Percentiles rank a stretch among this genome's conserved stretches.
Conservation (phyloP, 2,113 vertebrate genomes). For the Empidonax alnorum region DNA sequence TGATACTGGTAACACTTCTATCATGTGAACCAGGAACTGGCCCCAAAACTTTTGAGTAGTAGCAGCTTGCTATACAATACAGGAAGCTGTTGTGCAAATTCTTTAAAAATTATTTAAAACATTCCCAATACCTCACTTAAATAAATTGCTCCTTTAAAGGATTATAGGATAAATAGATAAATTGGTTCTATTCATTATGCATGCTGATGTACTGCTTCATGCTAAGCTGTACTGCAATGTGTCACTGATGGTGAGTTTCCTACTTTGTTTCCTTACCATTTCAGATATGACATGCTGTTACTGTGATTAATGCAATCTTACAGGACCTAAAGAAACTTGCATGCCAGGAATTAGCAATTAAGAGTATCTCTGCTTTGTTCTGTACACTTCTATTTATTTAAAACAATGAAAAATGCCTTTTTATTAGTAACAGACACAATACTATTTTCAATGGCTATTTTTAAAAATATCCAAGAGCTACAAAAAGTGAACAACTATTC, state of each 20-base stretch:
- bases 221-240: not conserved
- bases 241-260: constrained; percentile 28
- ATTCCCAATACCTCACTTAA: not conserved
- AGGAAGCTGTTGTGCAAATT: constrained; percentile 9
- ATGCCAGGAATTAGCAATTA: not conserved
- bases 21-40: constrained; percentile 28
- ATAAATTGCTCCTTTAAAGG: constrained; percentile 62
- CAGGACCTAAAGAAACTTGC: not conserved
- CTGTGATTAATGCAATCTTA: not conserved
- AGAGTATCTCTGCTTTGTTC: not conserved
- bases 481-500: not conserved
- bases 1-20: constrained; percentile 2
- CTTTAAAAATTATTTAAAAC: constrained; percentile 32
- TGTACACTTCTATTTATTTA: not conserved
- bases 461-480: not conserved
- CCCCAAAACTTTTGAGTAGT: constrained; percentile 25
- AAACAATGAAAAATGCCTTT: not conserved
- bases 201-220: constrained; percentile 26
- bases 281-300: constrained; percentile 4
- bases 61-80: constrained; percentile 38
- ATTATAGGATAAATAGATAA: constrained; percentile 37
- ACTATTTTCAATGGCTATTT: not conserved
- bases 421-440: not conserved
- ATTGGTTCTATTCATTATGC: not conserved
- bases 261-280: constrained; percentile 33